Conservation (phyloP, 2,888 invertebrate species). For the Dryocosmus kuriphilus region DNA sequence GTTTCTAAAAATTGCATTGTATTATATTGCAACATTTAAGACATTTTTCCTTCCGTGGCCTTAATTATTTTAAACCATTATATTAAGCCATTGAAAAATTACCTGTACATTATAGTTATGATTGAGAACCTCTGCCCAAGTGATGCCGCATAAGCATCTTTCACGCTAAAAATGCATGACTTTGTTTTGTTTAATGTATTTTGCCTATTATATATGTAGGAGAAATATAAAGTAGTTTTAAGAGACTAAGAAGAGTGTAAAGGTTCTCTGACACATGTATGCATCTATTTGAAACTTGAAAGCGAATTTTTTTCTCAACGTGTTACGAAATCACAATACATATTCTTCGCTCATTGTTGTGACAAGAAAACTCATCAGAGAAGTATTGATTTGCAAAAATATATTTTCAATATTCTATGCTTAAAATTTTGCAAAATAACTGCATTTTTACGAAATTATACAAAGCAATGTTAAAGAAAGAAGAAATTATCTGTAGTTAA, state of each 20-base stretch:
- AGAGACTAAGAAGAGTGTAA: background rate
- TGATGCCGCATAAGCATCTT: background rate
- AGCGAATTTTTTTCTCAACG: background rate
- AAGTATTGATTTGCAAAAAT: background rate
- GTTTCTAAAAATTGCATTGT: too few relatives aligned
- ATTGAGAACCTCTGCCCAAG: background rate
- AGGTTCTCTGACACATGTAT: conserved; percentile 1
- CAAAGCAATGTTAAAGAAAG: background rate
- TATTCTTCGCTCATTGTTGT: conserved; percentile 2
- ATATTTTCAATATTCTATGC: background rate
- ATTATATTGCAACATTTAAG: too few relatives aligned
- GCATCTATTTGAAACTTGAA: background rate
- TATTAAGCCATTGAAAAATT: too few relatives aligned
- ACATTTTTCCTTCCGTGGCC: too few relatives aligned
- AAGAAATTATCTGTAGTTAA: background rate
- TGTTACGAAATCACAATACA: background rate
- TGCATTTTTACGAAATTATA: background rate
- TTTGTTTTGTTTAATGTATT: conserved; percentile 4
- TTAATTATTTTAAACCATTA: too few relatives aligned
- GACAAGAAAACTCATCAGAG: background rate
- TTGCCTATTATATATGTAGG: background rate
- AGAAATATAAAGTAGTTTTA: background rate
- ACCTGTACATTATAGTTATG: background rate
- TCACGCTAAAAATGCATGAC: background rate
- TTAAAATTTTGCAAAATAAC: background rate